These are phyloP conservation scores for Melitaea athalia DNA, from an alignment of 2,888 invertebrate genomes.

Conservation along the genomic window DNA sequence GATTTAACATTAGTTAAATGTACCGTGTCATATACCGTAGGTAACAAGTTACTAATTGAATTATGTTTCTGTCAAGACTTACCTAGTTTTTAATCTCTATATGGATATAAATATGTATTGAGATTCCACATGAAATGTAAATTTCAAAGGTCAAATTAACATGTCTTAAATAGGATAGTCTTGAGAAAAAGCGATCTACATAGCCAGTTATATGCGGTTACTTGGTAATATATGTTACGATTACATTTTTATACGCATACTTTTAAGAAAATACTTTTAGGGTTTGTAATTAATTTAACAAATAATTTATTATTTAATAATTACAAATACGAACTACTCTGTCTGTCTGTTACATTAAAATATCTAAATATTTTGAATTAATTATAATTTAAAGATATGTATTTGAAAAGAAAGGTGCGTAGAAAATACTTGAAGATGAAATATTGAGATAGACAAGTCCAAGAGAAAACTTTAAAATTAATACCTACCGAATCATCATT, in stretches of 20 bases:
- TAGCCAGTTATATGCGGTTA: constrained; percentile 23
- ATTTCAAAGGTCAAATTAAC: constrained; percentile 29
- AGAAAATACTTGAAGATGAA: too few relatives aligned
- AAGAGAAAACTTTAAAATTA: background rate
- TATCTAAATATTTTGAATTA: too few relatives aligned
- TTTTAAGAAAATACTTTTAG: background rate
- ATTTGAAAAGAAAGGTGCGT: too few relatives aligned
- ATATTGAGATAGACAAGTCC: too few relatives aligned
- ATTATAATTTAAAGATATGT: too few relatives aligned
- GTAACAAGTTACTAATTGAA: constrained; percentile 22
- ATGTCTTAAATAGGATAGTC: constrained; percentile 28
- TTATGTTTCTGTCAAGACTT: constrained; percentile 18
- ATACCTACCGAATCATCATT: background rate
- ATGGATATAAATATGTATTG: constrained; percentile 22
- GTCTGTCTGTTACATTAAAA: too few relatives aligned
- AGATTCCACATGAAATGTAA: constrained; percentile 27
- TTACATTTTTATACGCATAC: constrained; percentile 15
- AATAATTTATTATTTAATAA: too few relatives aligned
- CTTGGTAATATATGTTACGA: constrained; percentile 21
- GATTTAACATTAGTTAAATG: constrained; percentile 1
- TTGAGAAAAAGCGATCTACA: constrained; percentile 28
- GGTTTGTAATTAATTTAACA: background rate
- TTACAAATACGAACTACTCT: too few relatives aligned
- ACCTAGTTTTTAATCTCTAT: constrained; percentile 23
- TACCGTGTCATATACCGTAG: background rate